A percentile compares a stretch with the other conserved stretches of the same genome.
phyloP scores from a whole-genome alignment of 2,797 vertebrate species.

The Arremon aurantiirostris region DNA sequence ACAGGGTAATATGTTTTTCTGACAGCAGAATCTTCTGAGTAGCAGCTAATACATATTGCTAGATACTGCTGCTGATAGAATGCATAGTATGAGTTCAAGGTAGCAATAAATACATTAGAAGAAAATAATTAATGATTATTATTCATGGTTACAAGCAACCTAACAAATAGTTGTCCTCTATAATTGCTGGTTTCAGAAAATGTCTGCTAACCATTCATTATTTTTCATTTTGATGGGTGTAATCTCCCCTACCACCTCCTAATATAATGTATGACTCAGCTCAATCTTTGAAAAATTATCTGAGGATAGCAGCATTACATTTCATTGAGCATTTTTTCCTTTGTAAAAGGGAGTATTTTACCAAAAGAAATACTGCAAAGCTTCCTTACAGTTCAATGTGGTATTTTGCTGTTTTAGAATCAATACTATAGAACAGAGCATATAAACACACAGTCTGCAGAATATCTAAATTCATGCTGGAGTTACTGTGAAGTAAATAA shows the following conservation, averaged over 20 bases:
- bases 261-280: background rate
- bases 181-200: background rate
- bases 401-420: background rate
- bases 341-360: background rate
- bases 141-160: background rate
- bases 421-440: background rate
- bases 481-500: slow-evolving; percentile 9
- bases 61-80: background rate
- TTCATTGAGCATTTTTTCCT: background rate
- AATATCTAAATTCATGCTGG: slow-evolving; percentile 3
- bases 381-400: background rate
- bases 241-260: background rate
- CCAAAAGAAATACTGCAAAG: background rate
- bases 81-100: background rate
- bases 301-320: background rate
- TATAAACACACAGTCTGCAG: background rate
- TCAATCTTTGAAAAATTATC: background rate
- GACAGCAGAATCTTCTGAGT: background rate
- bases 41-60: background rate
- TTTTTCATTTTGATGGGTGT: background rate
- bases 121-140: background rate
- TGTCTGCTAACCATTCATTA: background rate
- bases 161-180: background rate
- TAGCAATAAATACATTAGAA: background rate
- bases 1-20: background rate